Evolutionary conservation across 2,888 invertebrate genomes (phyloP), one percentile per base, ranked within the genome.

Genomic region (Synanthedon vespiformis): DNA sequence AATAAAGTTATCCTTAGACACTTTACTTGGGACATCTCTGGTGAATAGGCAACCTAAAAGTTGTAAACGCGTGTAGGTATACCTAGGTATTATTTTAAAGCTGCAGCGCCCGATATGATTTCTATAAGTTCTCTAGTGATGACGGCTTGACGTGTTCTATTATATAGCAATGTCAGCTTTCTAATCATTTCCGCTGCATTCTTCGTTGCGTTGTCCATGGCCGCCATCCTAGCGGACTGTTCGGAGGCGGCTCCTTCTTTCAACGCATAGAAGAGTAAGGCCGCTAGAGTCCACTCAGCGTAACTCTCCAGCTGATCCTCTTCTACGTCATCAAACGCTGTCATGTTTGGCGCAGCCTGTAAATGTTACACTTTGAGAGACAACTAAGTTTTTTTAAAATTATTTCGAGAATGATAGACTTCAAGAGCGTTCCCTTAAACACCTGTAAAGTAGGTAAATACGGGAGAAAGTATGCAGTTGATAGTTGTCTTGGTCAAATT

Each of bases 101-200:
- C 94, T 27, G 95, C 92, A 49, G 95, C 95, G 61, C 95, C 95
- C 51, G 95, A 95, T 69, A 96, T 96, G 80, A 96, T 96, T 88
- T 96, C 96, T 68, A 95, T 96, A 63, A 96, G 89, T 74, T 96
- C 96, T 62, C 93, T 89, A 44, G 96, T 96, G 80, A 96, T 96
- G 70, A 95, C 95, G 53, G 94, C 91, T 74, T 94, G 94, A 60
- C 94, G 87, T 40, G 94, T 94, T 63, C 94, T 86, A 85, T 94
- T 94, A 88, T 90, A 94, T 14, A 92, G 89, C 61, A 94, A 76
- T 0, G 91, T 92, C 55, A 94, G 83, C 64, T 92, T 92, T 67
- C 89, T 89, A 69, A 94, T 94, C 93, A 94, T 93, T 61, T 94
- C 94, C 51, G 90, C 92, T 4, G 94, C 94, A 77, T 94, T 94